Evolutionary conservation across 2,797 vertebrate species (phyloP).

Genomic region (Melanotaenia boesemani): DNA sequence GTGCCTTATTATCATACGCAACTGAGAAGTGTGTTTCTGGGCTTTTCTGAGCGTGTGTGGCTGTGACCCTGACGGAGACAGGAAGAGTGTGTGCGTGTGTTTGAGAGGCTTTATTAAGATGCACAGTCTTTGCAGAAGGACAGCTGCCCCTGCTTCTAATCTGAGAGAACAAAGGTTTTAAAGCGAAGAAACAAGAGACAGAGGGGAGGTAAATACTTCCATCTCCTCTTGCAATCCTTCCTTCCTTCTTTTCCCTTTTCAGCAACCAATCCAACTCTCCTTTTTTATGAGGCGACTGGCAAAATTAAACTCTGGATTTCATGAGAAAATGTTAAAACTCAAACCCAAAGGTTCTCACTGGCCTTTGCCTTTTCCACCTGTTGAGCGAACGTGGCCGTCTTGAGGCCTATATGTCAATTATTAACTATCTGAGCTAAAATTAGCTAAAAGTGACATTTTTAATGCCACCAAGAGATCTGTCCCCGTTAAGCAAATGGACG

Average conservation of each 20-base stretch:
- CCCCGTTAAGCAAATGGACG: constrained; percentile 48
- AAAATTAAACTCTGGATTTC: neutral
- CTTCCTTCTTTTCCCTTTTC: constrained; percentile 14
- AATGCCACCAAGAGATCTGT: constrained; percentile 46
- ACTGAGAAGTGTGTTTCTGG: constrained; percentile 39
- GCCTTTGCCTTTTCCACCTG: constrained; percentile 32
- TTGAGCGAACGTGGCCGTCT: neutral
- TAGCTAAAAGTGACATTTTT: constrained; percentile 30
- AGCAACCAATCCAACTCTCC: neutral
- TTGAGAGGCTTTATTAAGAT: constrained; percentile 76
- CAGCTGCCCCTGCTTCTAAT: constrained; percentile 70
- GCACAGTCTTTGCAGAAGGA: constrained; percentile 59
- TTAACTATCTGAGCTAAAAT: neutral
- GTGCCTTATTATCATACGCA: constrained; percentile 64
- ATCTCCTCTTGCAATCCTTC: constrained; percentile 14
- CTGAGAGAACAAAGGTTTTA: constrained; percentile 71
- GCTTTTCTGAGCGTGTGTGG: constrained; percentile 20
- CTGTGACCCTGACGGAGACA: neutral
- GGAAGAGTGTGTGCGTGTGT: constrained; percentile 19
- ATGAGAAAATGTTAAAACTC: neutral
- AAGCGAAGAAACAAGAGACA: constrained; percentile 70
- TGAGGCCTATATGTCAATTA: neutral
- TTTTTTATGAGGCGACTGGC: neutral
- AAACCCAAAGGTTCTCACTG: neutral
- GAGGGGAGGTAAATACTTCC: constrained; percentile 46